A percentile compares a stretch with the other conserved stretches of the same genome.
Evolutionary conservation across 2,113 vertebrate species (phyloP).

Genomic region (Equus przewalskii): DNA sequence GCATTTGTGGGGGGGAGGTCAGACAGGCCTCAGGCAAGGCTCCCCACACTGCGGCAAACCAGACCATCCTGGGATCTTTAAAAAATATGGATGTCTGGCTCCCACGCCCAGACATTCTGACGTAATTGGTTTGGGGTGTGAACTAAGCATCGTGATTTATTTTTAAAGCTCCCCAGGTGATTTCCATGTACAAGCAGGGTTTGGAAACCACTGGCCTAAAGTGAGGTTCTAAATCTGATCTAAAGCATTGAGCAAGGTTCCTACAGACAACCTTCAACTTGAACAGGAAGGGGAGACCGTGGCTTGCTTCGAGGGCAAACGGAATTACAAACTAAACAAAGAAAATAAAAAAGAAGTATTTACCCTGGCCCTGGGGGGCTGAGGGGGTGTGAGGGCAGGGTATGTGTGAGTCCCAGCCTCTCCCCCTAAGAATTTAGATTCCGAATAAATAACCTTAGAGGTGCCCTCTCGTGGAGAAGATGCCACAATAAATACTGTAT

Average conservation of each 20-base stretch:
- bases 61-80: background rate
- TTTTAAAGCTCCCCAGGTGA: background rate
- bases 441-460: background rate
- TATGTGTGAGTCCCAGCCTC: background rate
- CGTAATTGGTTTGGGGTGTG: background rate
- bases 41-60: background rate
- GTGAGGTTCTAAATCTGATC: slow-evolving; percentile 14
- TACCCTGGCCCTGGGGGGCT: background rate
- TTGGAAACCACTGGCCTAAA: slow-evolving; percentile 28
- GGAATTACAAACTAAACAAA: background rate
- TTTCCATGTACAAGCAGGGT: background rate
- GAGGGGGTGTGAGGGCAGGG: accelerated
- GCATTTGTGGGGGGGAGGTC: background rate
- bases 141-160: background rate
- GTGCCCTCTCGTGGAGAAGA: background rate
- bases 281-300: background rate
- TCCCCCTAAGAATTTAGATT: background rate
- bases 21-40: background rate
- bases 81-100: background rate
- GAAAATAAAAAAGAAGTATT: background rate
- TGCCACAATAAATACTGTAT: background rate
- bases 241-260: background rate
- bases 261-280: background rate
- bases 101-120: background rate
- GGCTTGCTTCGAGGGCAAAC: background rate